Conservation (phyloP, 2,797 vertebrate genomes). For the Clamator glandarius region DNA sequence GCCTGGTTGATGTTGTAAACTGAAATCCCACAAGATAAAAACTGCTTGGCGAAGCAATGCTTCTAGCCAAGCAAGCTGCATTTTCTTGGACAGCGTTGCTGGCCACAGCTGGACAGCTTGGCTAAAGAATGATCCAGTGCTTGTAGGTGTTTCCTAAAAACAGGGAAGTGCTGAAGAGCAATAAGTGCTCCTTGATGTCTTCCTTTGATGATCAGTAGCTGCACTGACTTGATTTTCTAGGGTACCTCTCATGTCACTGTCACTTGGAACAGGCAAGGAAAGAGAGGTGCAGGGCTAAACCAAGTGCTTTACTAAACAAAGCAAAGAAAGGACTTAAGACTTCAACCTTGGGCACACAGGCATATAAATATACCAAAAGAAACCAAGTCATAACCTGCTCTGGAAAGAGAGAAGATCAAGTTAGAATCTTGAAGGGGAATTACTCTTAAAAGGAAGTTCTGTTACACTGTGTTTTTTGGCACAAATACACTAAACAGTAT, state of each 20-base stretch:
- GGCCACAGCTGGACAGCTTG: constrained; percentile 31
- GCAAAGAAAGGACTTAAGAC: background rate
- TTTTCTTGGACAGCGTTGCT: constrained; percentile 15
- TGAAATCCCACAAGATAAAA: constrained; percentile 29
- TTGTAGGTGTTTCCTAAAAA: background rate
- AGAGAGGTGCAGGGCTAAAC: background rate
- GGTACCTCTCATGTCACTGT: background rate
- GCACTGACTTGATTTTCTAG: background rate
- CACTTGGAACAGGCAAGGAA: background rate
- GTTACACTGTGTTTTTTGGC: constrained; percentile 35
- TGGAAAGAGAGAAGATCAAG: background rate
- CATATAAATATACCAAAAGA: background rate
- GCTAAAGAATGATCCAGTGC: background rate
- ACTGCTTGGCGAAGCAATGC: constrained; percentile 11
- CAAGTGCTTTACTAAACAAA: background rate
- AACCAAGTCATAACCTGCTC: background rate
- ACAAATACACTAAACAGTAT: constrained; percentile 6
- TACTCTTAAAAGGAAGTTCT: constrained; percentile 20
- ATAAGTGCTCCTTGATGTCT: background rate
- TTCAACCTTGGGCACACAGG: background rate
- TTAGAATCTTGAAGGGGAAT: background rate
- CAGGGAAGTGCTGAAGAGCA: background rate
- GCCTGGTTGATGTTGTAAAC: constrained; percentile 3
- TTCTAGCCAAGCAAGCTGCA: constrained; percentile 9
- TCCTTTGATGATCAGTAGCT: background rate